These are phyloP conservation scores for Melozone crissalis DNA, from an alignment of 2,113 vertebrate species.

Conservation along the genomic window DNA sequence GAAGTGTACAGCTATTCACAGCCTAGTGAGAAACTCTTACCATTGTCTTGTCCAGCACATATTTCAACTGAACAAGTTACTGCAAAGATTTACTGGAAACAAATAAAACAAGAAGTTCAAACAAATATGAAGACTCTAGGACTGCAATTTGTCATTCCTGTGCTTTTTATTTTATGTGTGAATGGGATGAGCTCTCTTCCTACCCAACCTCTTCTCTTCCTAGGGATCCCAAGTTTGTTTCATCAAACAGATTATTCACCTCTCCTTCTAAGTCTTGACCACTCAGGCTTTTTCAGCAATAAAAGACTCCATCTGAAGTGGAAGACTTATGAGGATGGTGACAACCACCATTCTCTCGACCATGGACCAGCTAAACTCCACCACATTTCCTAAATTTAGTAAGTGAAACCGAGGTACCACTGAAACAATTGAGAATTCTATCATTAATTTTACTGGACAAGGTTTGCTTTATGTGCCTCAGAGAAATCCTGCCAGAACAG, in stretches of 20 bases:
- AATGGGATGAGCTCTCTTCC: background rate
- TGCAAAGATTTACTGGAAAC: background rate
- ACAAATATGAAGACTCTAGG: background rate
- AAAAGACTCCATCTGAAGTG: background rate
- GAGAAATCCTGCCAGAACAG: background rate
- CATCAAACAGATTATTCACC: background rate
- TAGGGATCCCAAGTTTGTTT: background rate
- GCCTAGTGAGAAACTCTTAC: background rate
- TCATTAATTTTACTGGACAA: background rate
- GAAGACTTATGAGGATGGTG: background rate
- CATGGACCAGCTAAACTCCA: background rate
- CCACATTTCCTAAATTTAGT: background rate
- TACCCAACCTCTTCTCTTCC: background rate
- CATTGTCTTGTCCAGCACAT: background rate
- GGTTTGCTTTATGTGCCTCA: background rate
- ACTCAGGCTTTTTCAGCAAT: background rate
- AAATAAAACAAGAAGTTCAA: background rate
- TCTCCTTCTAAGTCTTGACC: background rate
- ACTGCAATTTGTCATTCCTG: background rate
- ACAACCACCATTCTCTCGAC: background rate
- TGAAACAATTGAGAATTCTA: background rate
- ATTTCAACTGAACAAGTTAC: background rate
- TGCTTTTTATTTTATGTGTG: background rate
- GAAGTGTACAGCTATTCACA: background rate
- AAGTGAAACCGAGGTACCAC: background rate